Evolutionary conservation across 2,888 invertebrate species (phyloP).

Genomic region (Chalcis sispes): DNA sequence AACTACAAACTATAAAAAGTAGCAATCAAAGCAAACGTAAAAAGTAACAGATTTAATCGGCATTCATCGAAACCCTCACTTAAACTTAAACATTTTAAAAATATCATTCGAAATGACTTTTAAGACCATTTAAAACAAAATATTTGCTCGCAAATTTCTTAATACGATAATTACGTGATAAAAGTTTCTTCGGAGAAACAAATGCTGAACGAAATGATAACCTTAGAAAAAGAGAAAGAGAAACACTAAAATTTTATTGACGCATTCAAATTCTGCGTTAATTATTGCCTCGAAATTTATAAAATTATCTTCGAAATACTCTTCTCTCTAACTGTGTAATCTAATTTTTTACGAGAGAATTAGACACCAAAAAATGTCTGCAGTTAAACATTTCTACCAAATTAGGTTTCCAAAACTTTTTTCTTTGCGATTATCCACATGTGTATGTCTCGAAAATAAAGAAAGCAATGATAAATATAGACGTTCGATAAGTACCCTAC

Average conservation of each 20-base stretch:
- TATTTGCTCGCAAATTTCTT: constrained; percentile 30
- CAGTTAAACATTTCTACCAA: constrained; percentile 49
- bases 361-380: not conserved
- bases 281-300: too few relatives aligned
- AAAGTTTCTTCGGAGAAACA: not conserved
- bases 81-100: not conserved
- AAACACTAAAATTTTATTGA: constrained; percentile 36
- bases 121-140: not conserved
- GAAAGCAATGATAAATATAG: too few relatives aligned
- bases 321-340: not conserved
- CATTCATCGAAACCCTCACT: not conserved
- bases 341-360: not conserved
- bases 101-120: constrained; percentile 8
- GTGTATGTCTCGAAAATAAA: too few relatives aligned
- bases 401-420: constrained; percentile 36
- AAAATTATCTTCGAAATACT: constrained; percentile 32
- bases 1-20: too few relatives aligned
- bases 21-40: too few relatives aligned
- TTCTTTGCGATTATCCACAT: constrained; percentile 16
- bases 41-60: too few relatives aligned
- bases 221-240: not conserved
- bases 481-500: too few relatives aligned
- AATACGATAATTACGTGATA: constrained; percentile 19
- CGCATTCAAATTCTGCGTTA: too few relatives aligned
- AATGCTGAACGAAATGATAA: not conserved